Base-by-base conservation (phyloP, 2,113 vertebrate species). In the Sylvilagus bachmani region DNA sequence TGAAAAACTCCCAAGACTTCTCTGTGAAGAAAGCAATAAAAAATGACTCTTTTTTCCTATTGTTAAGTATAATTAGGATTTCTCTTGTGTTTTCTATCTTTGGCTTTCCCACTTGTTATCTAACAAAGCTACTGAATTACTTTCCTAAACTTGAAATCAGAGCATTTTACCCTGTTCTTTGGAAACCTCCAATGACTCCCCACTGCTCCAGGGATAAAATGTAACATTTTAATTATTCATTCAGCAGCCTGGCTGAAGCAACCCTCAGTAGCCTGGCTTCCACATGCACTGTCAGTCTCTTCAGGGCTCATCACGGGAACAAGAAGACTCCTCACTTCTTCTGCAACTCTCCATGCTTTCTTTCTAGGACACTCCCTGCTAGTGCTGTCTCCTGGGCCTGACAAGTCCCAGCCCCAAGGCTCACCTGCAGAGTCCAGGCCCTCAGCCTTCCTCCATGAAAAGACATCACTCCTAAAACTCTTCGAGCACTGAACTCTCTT, bases 61-160 rank as follows among this genome's bases (percentile, higher is more conserved):
- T 51, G 44, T 81, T 36, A 79, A 13, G 0, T 22, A 6, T 2
- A 94, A 10, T 13, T 33, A 80, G 4, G 13, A n/a, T 81, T 94
- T 88, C 66, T 69, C 29, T 16, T 49, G n/a, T 49, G 13, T 80
- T 95, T 64, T 49, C 51, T 96, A 14, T 27, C 67, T 93, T 86
- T 61, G 24, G 88, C 38, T 71, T 88, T 61, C 27, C 53, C 61
- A 38, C 11, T 8, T 94, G 14, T 49, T 31, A 3, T 70, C 53
- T 12, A 44, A 29, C 29, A 33, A 19, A 71, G 38, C 13, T 36
- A 31, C 44, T 49, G 6, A 38, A 31, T 83, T 80, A 71, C 53
- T 61, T 75, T 90, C 25, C 51, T 55, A 74, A 80, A 77, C 2
- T 70, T 67, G 33, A 77, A 67, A 25, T 74, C 61, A 75, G 17